Conservation (phyloP, 1,140 invertebrate genomes). For the Lordiphosa clarofinis region DNA sequence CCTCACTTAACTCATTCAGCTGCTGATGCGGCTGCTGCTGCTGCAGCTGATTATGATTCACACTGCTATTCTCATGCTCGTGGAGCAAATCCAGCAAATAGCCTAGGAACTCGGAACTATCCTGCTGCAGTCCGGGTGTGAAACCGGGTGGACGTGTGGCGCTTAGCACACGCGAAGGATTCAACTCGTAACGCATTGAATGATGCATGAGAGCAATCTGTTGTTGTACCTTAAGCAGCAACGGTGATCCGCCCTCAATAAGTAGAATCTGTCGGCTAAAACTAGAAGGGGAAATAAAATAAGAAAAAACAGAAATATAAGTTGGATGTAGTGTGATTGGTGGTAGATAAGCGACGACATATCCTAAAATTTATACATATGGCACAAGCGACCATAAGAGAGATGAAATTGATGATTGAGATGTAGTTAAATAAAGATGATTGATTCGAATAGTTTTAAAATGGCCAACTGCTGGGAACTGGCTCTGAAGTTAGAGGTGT, state of each 20-base stretch:
- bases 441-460: too few relatives aligned
- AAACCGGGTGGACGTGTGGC: conserved; percentile 88
- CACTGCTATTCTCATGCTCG: conserved; percentile 83
- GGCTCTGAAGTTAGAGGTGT: too few relatives aligned
- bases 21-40: neutral
- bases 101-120: conserved; percentile 93
- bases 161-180: conserved; percentile 85
- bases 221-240: conserved; percentile 86
- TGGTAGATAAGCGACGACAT: too few relatives aligned
- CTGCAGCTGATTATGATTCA: neutral
- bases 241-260: conserved; percentile 79
- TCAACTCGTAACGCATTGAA: conserved; percentile 83
- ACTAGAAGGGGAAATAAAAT: conserved; percentile 1
- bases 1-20: conserved; percentile 22
- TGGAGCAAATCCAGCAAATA: conserved; percentile 87
- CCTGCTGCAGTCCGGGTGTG: conserved; percentile 88
- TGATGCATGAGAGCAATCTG: conserved; percentile 88
- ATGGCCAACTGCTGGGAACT: too few relatives aligned
- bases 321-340: neutral
- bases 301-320: neutral
- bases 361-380: too few relatives aligned
- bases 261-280: conserved; percentile 83
- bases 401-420: too few relatives aligned
- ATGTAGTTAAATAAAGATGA: too few relatives aligned
- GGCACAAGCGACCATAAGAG: too few relatives aligned